Evolutionary conservation across 1,140 invertebrate genomes (phyloP).

Genomic region (Ptiloglossa arizonensis): DNA sequence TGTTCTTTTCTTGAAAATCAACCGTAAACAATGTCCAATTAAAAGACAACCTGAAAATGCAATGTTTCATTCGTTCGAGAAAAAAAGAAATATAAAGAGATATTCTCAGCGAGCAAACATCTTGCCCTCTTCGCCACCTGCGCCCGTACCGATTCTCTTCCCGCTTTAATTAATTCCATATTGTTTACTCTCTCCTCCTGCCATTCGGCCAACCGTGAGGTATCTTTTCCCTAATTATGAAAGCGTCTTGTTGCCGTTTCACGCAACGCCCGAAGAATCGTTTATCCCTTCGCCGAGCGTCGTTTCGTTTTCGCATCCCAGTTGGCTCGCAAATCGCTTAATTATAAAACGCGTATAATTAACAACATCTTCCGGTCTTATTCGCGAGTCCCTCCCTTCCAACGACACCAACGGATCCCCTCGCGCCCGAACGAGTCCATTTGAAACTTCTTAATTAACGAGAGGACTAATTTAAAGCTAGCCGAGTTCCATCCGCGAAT

Average conservation of each 20-base stretch:
- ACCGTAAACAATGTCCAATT: too few relatives aligned
- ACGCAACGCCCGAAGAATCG: neutral
- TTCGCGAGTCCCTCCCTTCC: neutral
- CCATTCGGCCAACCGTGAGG: neutral
- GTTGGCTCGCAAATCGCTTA: neutral
- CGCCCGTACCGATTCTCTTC: neutral
- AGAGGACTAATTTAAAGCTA: neutral
- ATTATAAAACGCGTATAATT: constrained; percentile 39
- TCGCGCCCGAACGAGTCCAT: constrained; percentile 1
- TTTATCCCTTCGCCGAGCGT: too few relatives aligned
- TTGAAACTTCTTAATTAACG: constrained; percentile 28
- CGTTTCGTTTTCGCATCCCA: neutral
- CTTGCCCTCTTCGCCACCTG: neutral
- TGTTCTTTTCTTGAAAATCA: too few relatives aligned
- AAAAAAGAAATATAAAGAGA: neutral
- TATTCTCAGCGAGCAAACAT: neutral
- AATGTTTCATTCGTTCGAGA: too few relatives aligned
- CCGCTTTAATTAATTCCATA: neutral
- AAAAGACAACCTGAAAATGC: too few relatives aligned
- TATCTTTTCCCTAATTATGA: constrained; percentile 1
- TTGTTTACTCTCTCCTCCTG: neutral
- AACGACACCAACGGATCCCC: neutral
- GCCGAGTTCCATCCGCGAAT: neutral
- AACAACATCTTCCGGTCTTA: neutral
- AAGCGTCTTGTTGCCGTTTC: neutral